A percentile compares a stretch with the other conserved stretches of the same genome.
Conservation (phyloP, 2,888 invertebrate species). For the Aleiodes testaceus region DNA sequence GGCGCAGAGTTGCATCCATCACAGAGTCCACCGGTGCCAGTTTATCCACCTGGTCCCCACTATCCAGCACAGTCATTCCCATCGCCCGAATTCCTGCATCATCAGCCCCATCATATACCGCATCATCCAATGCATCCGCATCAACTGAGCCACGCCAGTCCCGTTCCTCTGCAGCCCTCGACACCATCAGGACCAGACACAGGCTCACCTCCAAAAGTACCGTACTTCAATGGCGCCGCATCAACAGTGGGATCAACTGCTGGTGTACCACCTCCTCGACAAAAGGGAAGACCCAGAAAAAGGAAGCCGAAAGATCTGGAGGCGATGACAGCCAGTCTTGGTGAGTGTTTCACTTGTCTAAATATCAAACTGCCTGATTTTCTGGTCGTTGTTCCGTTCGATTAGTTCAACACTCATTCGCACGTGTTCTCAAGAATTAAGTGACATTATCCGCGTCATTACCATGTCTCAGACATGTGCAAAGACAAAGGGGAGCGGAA, state of each 20-base stretch:
- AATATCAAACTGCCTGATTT: background rate
- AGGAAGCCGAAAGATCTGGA: conserved; percentile 94
- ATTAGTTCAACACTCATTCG: conserved; percentile 27
- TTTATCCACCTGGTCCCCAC: conserved; percentile 70
- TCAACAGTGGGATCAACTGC: conserved; percentile 74
- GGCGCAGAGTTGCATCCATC: conserved; percentile 70
- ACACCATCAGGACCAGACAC: conserved; percentile 75
- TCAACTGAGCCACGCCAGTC: conserved; percentile 69
- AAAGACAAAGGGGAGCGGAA: conserved; percentile 38
- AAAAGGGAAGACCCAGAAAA: conserved; percentile 94
- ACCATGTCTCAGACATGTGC: conserved; percentile 43
- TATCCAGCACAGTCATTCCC: conserved; percentile 77
- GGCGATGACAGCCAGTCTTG: conserved; percentile 88
- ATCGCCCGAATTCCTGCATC: conserved; percentile 74
- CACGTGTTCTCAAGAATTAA: conserved; percentile 38
- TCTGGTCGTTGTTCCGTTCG: conserved; percentile 24
- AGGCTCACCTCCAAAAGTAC: conserved; percentile 72
- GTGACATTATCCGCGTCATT: conserved; percentile 43
- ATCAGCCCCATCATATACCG: conserved; percentile 67
- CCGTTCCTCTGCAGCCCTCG: conserved; percentile 75
- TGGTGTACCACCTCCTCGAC: conserved; percentile 79
- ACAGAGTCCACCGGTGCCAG: conserved; percentile 70
- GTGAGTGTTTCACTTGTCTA: conserved; percentile 75
- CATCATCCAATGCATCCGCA: conserved; percentile 68
- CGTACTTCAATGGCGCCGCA: conserved; percentile 76